Evolutionary conservation across 2,888 invertebrate genomes (phyloP), one percentile per base, ranked within the genome.

Genomic region (Drosophila atripex): DNA sequence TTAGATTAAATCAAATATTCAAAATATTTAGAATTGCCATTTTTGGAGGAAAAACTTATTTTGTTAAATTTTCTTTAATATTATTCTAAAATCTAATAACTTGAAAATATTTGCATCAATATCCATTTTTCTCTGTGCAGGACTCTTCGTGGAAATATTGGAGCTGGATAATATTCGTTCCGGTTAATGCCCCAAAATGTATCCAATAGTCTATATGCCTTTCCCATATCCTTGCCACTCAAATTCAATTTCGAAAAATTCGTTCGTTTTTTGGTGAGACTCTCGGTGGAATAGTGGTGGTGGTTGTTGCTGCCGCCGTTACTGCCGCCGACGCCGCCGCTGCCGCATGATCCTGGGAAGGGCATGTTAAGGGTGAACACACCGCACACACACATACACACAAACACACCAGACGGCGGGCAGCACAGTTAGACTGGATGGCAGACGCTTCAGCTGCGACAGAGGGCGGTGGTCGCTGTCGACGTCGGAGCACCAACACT

Each of bases 391-490:
- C 43, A 43, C 46, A 63, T 39, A 51, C 18, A 53, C 47, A 65
- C 21, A 58, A 35, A 23, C 21, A 23, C 57, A 56, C 69, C 57
- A 78, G 84, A 76, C 84, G 58, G 76, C 76, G 66, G 76, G 70
- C 75, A 63, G 51, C 76, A 75, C 72, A 78, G 80, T 84, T 82
- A 84, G 87, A 85, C 87, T 76, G 76, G 69, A 71, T 85, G 86
- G 87, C 83, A 87, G 87, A 84, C 85, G 76, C 69, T 85, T 74
- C 50, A 73, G 71, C 82, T 64, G 71, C 56, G 65, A 66, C 85
- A 73, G 85, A 86, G 87, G 86, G 87, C 87, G 84, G 86, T 84
- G 84, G 87, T 84, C 83, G 75, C 61, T 47, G 70, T 57, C 54
- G 47, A 25, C 21, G 58, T 58, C 64, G 52, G 46, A 18, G 68